A percentile compares a stretch with the other conserved stretches of the same genome.
Evolutionary conservation across 1,140 invertebrate species (phyloP).

Genomic region (Drosophila setifemur): DNA sequence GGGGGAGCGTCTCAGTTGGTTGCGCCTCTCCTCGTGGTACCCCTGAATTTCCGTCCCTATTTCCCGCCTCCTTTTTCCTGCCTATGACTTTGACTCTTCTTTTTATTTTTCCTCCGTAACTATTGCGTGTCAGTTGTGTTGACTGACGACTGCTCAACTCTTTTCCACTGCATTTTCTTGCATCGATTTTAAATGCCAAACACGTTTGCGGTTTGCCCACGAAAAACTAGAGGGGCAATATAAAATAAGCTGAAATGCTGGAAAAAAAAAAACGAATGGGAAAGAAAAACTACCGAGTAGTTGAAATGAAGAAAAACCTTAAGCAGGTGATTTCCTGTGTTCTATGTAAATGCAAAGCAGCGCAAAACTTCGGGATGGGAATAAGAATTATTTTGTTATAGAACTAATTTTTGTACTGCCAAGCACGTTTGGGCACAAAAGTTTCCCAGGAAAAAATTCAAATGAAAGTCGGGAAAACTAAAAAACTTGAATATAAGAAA

Average conservation of each 20-base stretch:
- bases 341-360: slow-evolving; percentile 16
- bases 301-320: slow-evolving; percentile 38
- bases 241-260: background rate
- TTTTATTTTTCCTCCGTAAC: slow-evolving; percentile 12
- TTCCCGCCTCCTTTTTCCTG: slow-evolving; percentile 9
- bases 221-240: too few relatives aligned
- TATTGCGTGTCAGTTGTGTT: slow-evolving; percentile 54
- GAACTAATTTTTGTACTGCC: slow-evolving; percentile 2
- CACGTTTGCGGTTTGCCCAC: slow-evolving; percentile 46
- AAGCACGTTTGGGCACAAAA: slow-evolving; percentile 15
- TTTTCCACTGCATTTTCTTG: slow-evolving; percentile 36
- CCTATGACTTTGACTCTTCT: background rate
- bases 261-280: slow-evolving; percentile 5
- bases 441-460: slow-evolving; percentile 6
- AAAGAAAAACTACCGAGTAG: slow-evolving; percentile 39
- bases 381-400: background rate
- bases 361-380: slow-evolving; percentile 8
- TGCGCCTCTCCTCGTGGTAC: slow-evolving; percentile 1
- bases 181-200: slow-evolving; percentile 53
- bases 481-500: background rate
- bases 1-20: slow-evolving; percentile 30
- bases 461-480: slow-evolving; percentile 15
- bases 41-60: slow-evolving; percentile 18
- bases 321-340: slow-evolving; percentile 48
- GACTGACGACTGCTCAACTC: slow-evolving; percentile 47